Percentiles rank a stretch among this genome's conserved stretches.
phyloP scores from a whole-genome alignment of 2,797 vertebrate species.

The Ptychobarbus kaznakovi region DNA sequence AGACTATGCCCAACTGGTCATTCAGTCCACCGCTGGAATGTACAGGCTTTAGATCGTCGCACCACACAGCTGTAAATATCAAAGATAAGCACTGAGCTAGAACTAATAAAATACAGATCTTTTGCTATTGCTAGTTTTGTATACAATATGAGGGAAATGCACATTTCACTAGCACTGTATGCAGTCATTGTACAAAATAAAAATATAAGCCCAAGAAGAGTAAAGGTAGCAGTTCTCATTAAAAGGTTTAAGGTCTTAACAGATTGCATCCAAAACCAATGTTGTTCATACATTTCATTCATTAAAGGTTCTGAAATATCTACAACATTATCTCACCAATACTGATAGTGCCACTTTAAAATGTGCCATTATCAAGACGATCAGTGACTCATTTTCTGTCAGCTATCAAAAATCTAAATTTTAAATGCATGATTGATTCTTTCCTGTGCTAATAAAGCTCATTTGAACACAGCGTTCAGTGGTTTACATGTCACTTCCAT shows the following conservation, averaged over 20 bases:
- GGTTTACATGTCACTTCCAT: neutral
- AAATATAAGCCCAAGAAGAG: neutral
- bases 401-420: neutral
- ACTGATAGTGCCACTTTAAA: neutral
- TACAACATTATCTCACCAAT: neutral
- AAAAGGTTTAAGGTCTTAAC: neutral
- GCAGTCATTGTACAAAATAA: neutral
- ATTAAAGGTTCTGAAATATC: neutral
- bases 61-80: neutral
- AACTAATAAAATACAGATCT: constrained; percentile 10
- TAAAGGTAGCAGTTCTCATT: neutral
- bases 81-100: constrained; percentile 4
- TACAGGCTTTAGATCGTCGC: constrained; percentile 3
- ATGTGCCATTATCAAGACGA: neutral
- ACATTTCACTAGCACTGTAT: neutral
- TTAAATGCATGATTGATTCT: neutral
- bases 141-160: neutral
- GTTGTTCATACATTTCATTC: neutral
- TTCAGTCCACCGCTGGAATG: neutral
- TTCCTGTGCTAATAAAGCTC: neutral
- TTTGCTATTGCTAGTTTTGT: neutral
- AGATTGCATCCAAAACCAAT: neutral
- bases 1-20: neutral
- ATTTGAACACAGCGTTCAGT: neutral
- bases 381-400: neutral